phyloP scores from a whole-genome alignment of 1,140 invertebrate genomes.

The Piezodorus guildinii region DNA sequence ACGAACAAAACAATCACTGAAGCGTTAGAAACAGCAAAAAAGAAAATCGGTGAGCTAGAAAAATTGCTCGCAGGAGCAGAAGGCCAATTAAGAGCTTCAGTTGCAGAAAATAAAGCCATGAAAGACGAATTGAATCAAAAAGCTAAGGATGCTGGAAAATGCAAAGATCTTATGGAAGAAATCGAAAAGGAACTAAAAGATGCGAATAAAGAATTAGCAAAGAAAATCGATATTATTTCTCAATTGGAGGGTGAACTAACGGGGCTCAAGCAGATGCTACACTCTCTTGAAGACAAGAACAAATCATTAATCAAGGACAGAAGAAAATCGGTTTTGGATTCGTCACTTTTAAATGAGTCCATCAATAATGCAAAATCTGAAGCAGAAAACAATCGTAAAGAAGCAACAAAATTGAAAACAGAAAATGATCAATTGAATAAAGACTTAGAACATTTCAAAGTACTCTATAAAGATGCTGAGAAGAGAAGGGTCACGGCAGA shows the following conservation, averaged over 20 bases:
- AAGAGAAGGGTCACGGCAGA: neutral
- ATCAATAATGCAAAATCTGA: neutral
- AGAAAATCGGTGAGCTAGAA: neutral
- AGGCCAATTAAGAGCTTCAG: conserved; percentile 1
- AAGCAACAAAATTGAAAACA: neutral
- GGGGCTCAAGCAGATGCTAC: conserved; percentile 1
- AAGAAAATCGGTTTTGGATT: too few species aligned
- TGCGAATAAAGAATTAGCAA: neutral
- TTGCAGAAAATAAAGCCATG: conserved; percentile 2
- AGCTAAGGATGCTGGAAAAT: neutral
- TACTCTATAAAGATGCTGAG: neutral
- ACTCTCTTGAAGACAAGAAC: neutral
- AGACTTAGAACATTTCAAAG: neutral
- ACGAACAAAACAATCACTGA: neutral
- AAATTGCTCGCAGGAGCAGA: conserved; percentile 5
- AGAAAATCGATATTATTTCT: neutral
- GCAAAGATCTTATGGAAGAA: neutral
- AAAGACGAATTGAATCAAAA: conserved; percentile 15
- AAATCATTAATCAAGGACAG: neutral
- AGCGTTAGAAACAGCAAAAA: neutral
- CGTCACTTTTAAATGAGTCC: neutral
- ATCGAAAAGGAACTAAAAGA: neutral
- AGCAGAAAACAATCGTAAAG: neutral
- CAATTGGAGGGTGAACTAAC: neutral
- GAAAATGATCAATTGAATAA: conserved; percentile 4